Evolutionary conservation across 2,888 invertebrate species (phyloP).

Genomic region (Ectemnius lituratus): DNA sequence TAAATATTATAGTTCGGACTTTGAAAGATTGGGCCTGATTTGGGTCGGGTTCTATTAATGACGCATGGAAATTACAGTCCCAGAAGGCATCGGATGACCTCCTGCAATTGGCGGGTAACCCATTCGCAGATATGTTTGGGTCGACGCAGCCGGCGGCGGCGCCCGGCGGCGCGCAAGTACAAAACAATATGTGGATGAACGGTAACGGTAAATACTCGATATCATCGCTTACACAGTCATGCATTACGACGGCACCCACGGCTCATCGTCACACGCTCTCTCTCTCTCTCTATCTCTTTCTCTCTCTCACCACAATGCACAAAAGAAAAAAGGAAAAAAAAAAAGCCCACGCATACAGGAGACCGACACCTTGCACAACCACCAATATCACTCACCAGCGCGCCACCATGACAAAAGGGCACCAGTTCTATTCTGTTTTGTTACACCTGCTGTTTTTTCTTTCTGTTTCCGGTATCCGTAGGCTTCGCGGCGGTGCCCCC

Average conservation of each 20-base stretch:
- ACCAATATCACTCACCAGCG: not conserved
- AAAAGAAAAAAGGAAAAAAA: too few species aligned
- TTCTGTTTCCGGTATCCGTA: conserved; percentile 67
- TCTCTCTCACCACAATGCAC: conserved; percentile 20
- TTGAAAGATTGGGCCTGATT: not conserved
- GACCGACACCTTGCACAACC: not conserved
- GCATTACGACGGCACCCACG: too few species aligned
- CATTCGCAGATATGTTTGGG: conserved; percentile 92
- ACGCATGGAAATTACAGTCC: conserved; percentile 41
- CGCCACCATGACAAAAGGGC: not conserved
- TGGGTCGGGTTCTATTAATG: not conserved
- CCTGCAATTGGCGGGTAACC: conserved; percentile 90
- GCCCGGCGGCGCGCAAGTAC: conserved; percentile 68
- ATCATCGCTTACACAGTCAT: not conserved
- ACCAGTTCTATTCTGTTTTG: conserved; percentile 13
- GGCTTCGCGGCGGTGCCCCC: conserved; percentile 76
- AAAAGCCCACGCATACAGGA: too few species aligned
- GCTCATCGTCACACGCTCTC: conserved; percentile 10
- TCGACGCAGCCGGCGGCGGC: conserved; percentile 71
- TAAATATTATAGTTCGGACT: conserved; percentile 30
- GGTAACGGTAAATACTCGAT: conserved; percentile 77
- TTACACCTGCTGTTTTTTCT: conserved; percentile 44
- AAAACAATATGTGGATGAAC: conserved; percentile 80
- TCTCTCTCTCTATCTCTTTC: too few species aligned
- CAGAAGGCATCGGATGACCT: conserved; percentile 92